Conservation (phyloP, 2,113 vertebrate species). For the Vulpes lagopus region DNA sequence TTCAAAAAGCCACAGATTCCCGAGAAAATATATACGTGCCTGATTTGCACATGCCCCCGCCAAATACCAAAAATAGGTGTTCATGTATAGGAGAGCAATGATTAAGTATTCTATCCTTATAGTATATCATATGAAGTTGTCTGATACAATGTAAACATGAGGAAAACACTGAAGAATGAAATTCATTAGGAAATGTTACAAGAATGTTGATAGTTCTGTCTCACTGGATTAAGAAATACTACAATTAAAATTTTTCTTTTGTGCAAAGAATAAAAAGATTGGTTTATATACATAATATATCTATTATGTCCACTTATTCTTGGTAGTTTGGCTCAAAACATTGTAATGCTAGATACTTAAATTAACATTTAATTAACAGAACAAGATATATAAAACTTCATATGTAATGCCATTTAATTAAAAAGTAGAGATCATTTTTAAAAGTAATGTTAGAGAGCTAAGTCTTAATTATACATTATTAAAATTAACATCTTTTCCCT, state of each 20-base stretch:
- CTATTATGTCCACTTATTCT: background rate
- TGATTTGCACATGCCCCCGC: background rate
- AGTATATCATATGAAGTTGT: background rate
- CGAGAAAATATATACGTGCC: background rate
- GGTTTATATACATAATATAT: background rate
- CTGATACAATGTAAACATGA: constrained; percentile 3
- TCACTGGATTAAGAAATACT: background rate
- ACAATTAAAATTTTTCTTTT: constrained; percentile 50
- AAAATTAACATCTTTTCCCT: constrained; percentile 27
- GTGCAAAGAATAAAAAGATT: background rate
- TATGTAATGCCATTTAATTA: background rate
- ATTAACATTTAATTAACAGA: background rate
- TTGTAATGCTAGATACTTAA: background rate
- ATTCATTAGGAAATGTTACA: background rate
- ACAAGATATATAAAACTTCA: background rate
- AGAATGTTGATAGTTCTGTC: constrained; percentile 31
- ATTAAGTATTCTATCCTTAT: constrained; percentile 46
- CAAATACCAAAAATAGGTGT: background rate
- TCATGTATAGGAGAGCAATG: background rate
- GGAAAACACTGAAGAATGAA: background rate
- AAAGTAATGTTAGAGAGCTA: background rate
- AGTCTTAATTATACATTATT: background rate
- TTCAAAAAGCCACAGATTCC: background rate
- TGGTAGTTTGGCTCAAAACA: background rate
- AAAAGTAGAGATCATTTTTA: constrained; percentile 12